phyloP scores from a whole-genome alignment of 23 tunicate genomes.

The Styela plicata region DNA sequence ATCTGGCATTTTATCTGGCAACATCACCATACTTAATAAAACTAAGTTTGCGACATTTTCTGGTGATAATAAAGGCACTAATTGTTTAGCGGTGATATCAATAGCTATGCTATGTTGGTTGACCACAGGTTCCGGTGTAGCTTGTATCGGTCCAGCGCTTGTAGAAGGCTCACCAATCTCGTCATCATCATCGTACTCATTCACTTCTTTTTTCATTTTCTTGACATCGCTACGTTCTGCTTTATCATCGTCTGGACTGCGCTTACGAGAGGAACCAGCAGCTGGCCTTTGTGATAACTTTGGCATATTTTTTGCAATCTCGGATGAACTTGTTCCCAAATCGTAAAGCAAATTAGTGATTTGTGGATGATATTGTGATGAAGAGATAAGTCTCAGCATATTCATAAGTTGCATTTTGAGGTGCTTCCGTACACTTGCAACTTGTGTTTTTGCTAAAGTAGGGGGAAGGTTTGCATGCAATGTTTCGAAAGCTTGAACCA shows the following conservation, averaged over 20 bases:
- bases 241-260: slow-evolving; percentile 27
- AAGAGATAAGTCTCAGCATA: slow-evolving; percentile 51
- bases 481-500: slow-evolving; percentile 76
- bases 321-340: slow-evolving; percentile 72
- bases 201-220: slow-evolving; percentile 68
- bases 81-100: slow-evolving; percentile 81
- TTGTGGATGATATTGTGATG: slow-evolving; percentile 72
- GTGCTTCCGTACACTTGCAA: slow-evolving; percentile 85
- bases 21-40: slow-evolving; percentile 85
- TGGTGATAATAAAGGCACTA: slow-evolving; percentile 63
- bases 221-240: slow-evolving; percentile 28
- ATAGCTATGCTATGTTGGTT: slow-evolving; percentile 57
- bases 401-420: slow-evolving; percentile 90
- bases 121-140: not conserved
- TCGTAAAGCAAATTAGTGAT: slow-evolving; percentile 82
- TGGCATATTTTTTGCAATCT: slow-evolving; percentile 79
- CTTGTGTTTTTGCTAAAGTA: slow-evolving; percentile 94
- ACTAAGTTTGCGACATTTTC: slow-evolving; percentile 95
- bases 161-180: slow-evolving; percentile 15
- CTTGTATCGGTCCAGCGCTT: not conserved
- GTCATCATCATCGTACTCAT: slow-evolving; percentile 60
- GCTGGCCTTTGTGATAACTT: slow-evolving; percentile 25
- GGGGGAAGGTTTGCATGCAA: slow-evolving; percentile 94
- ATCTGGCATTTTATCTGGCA: slow-evolving; percentile 94
- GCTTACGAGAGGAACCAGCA: slow-evolving; percentile 33